phyloP scores from a whole-genome alignment of 2,113 vertebrate genomes.

The Saiga tatarica region DNA sequence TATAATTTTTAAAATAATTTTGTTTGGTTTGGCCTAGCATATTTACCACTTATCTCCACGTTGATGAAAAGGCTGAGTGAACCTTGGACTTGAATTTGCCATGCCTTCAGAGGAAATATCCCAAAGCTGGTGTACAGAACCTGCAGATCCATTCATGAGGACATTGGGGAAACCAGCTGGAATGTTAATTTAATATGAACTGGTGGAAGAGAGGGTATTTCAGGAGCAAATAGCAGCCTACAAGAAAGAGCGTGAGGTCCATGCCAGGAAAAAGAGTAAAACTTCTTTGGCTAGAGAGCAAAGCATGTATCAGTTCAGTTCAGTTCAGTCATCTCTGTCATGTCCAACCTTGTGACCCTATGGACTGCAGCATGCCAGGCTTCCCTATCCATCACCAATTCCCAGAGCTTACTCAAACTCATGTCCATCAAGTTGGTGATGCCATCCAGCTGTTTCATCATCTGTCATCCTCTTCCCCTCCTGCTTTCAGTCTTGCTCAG shows the following conservation, averaged over 20 bases:
- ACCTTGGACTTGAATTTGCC: not conserved
- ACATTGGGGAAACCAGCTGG: not conserved
- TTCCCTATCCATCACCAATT: not conserved
- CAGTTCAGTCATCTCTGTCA: not conserved
- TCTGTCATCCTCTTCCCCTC: not conserved
- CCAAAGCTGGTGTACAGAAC: not conserved
- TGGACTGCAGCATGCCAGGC: not conserved
- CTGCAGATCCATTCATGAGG: not conserved
- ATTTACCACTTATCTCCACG: not conserved
- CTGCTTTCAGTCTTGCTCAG: not conserved
- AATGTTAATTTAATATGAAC: not conserved
- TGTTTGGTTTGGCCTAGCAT: not conserved
- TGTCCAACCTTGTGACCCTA: not conserved
- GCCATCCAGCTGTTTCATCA: not conserved
- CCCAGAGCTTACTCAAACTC: not conserved
- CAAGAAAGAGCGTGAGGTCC: not conserved
- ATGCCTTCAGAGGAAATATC: not conserved
- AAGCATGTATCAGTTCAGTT: not conserved
- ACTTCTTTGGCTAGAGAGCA: not conserved
- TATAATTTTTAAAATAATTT: not conserved
- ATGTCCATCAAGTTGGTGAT: not conserved
- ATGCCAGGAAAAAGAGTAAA: not conserved
- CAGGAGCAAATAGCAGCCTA: not conserved
- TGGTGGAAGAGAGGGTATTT: not conserved
- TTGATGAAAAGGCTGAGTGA: not conserved